phyloP scores from a whole-genome alignment of 2,888 invertebrate species.

The Drosophila mettleri region DNA sequence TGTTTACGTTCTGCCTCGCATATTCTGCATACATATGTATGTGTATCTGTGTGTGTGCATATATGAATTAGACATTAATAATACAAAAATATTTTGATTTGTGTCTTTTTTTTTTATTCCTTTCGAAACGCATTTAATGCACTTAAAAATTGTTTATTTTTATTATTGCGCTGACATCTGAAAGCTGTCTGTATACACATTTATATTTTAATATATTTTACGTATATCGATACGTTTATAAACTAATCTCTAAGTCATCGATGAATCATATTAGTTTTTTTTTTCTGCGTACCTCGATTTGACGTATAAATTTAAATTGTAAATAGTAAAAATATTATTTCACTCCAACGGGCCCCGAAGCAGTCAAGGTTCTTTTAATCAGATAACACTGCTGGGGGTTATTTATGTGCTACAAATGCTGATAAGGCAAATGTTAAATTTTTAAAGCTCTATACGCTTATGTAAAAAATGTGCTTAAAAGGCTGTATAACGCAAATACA shows the following conservation, averaged over 20 bases:
- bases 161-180: slow-evolving; percentile 16
- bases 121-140: slow-evolving; percentile 41
- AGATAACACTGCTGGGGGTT: slow-evolving; percentile 1
- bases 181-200: slow-evolving; percentile 10
- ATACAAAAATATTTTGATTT: slow-evolving; percentile 44
- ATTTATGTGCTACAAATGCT: neutral
- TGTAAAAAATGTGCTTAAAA: neutral
- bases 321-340: slow-evolving; percentile 4
- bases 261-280: slow-evolving; percentile 42
- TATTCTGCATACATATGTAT: slow-evolving; percentile 2
- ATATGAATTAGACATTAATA: neutral
- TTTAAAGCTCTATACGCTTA: neutral
- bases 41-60: neutral
- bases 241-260: neutral
- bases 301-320: neutral
- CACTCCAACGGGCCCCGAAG: slow-evolving; percentile 11
- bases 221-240: slow-evolving; percentile 41
- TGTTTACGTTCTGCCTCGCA: slow-evolving; percentile 52
- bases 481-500: neutral
- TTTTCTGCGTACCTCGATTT: slow-evolving; percentile 4
- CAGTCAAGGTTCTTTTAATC: slow-evolving; percentile 18
- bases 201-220: neutral
- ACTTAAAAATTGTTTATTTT: slow-evolving; percentile 31
- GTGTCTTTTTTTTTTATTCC: neutral
- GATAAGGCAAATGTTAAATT: neutral